phyloP scores from a whole-genome alignment of 2,797 vertebrate species.

The Sebastes minor region DNA sequence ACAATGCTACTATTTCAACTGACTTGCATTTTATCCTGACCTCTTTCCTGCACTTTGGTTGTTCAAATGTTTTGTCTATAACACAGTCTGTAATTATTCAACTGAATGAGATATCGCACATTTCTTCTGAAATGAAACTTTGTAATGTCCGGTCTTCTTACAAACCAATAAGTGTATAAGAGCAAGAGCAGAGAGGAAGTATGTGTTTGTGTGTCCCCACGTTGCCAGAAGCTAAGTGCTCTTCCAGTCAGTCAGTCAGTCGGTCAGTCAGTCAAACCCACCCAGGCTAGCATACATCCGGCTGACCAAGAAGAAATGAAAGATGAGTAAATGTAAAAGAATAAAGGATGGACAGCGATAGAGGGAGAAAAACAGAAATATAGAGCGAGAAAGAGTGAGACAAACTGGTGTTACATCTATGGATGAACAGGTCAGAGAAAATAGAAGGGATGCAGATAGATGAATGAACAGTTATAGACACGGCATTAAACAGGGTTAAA shows the following conservation, averaged over 20 bases:
- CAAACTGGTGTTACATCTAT: background rate
- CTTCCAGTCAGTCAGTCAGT: slow-evolving; percentile 54
- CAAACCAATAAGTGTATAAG: slow-evolving; percentile 24
- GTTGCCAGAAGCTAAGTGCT: slow-evolving; percentile 63
- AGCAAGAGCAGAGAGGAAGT: background rate
- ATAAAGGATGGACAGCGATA: background rate
- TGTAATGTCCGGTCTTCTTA: slow-evolving; percentile 14
- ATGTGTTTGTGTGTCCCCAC: background rate
- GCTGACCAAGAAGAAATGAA: slow-evolving; percentile 35
- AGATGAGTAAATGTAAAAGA: slow-evolving; percentile 4
- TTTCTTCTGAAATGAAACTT: slow-evolving; percentile 5
- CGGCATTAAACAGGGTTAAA: background rate
- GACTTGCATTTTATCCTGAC: background rate
- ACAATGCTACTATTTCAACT: background rate
- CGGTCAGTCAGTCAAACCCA: slow-evolving; percentile 27
- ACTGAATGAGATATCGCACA: background rate
- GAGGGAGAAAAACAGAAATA: background rate
- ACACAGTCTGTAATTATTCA: background rate
- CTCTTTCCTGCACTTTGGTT: slow-evolving; percentile 6
- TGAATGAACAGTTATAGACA: background rate
- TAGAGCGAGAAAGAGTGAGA: background rate
- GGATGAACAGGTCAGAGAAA: background rate
- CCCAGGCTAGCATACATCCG: slow-evolving; percentile 29
- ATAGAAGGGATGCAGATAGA: background rate
- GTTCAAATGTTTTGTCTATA: slow-evolving; percentile 3